A percentile compares a stretch with the other conserved stretches of the same genome.
phyloP scores from a whole-genome alignment of 1,140 invertebrate species.

The Agrilus planipennis region DNA sequence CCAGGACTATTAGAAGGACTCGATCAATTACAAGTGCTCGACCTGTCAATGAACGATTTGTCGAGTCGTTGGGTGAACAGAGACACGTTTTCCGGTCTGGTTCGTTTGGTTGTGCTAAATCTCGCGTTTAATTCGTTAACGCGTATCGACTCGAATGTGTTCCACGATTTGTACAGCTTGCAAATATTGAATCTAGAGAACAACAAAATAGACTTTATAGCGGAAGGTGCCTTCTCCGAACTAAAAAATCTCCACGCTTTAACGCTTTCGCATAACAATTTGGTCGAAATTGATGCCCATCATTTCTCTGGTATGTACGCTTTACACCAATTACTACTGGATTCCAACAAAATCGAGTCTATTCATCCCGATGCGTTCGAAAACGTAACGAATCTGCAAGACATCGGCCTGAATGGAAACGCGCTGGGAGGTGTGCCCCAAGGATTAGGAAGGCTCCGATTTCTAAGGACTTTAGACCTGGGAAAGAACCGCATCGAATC shows the following conservation, averaged over 20 bases:
- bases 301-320: constrained; percentile 61
- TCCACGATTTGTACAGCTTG: constrained; percentile 61
- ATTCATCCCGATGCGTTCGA: constrained; percentile 62
- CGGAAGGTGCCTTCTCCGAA: constrained; percentile 59
- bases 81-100: constrained; percentile 62
- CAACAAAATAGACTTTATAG: constrained; percentile 60
- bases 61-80: constrained; percentile 66
- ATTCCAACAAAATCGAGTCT: constrained; percentile 57
- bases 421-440: constrained; percentile 54
- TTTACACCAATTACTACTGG: constrained; percentile 59
- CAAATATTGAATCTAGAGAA: constrained; percentile 65
- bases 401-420: constrained; percentile 69
- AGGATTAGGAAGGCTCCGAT: constrained; percentile 52
- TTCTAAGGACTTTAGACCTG: constrained; percentile 63
- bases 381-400: constrained; percentile 68
- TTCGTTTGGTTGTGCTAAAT: constrained; percentile 61
- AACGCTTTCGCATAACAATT: constrained; percentile 59
- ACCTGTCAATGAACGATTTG: constrained; percentile 66
- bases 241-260: constrained; percentile 65
- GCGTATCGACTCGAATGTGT: constrained; percentile 56
- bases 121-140: constrained; percentile 60
- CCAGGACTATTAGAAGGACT: constrained; percentile 64
- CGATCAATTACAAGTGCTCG: constrained; percentile 61
- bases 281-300: constrained; percentile 52
- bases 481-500: constrained; percentile 62